Evolutionary conservation across 1,140 invertebrate species (phyloP).

Genomic region (Ruditapes philippinarum): DNA sequence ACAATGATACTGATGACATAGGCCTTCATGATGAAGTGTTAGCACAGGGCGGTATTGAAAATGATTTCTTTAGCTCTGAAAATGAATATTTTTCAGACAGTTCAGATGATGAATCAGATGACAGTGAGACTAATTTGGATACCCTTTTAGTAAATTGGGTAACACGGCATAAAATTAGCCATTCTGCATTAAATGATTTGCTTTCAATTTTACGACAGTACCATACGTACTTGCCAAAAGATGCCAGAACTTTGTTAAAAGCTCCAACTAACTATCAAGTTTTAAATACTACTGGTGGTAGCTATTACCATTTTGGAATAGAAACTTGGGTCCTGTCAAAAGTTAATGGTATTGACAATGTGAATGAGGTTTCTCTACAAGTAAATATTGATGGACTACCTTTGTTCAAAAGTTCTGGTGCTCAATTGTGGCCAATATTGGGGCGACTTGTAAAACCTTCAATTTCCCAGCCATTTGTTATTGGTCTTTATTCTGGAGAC

Average conservation of each 20-base stretch:
- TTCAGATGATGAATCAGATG: background rate
- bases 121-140: background rate
- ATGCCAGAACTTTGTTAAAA: slow-evolving; percentile 1
- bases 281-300: background rate
- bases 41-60: background rate
- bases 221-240: background rate
- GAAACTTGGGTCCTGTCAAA: background rate
- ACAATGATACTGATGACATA: background rate
- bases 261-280: background rate
- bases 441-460: background rate
- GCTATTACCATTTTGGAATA: too few relatives aligned
- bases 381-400: slow-evolving; percentile 63
- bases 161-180: background rate
- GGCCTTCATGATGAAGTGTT: background rate
- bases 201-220: background rate
- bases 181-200: background rate
- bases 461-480: slow-evolving; percentile 32
- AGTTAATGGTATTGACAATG: background rate
- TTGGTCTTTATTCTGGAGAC: slow-evolving; percentile 59
- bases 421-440: slow-evolving; percentile 52
- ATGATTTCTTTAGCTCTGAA: background rate
- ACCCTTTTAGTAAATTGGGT: background rate
- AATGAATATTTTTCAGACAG: background rate
- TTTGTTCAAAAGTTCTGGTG: slow-evolving; percentile 53
- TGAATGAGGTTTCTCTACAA: too few relatives aligned